Evolutionary conservation across 2,888 invertebrate genomes (phyloP), one percentile per base, ranked within the genome.

Genomic region (Argyresthia goedartella): DNA sequence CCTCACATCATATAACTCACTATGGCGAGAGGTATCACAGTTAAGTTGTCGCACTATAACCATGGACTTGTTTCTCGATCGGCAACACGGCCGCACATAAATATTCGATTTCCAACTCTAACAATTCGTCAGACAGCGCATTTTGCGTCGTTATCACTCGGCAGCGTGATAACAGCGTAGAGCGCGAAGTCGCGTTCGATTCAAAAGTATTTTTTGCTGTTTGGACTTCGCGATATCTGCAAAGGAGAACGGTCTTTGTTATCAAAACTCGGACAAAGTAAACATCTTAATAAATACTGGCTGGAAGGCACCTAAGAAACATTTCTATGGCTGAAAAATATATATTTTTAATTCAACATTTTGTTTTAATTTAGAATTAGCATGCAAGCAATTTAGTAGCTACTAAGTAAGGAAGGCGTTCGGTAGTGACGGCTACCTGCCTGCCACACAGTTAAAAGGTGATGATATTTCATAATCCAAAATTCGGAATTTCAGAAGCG

Each of bases 401-500:
- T 36, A 9, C 7, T 56, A 57, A 57, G 57, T 60, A 63, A 61
- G 55, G 58, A 64, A 57, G 59, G 64, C 59, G 60, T 59, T 61
- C 63, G 63, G 69, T 36, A 63, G n/a, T n/a, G n/a, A n/a, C n/a
- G n/a, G n/a, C n/a, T n/a, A n/a, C n/a, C n/a, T n/a, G n/a, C n/a
- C n/a, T n/a, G n/a, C n/a, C n/a, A n/a, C n/a, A n/a, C n/a, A n/a
- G n/a, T n/a, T 73, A 79, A 84, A 82, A 82, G 78, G 75, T 76
- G 77, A 81, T 73, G 78, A 81, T 76, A 78, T 82, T 84, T 84
- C 81, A 82, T 80, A 84, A 85, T 82, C 81, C 79, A 76, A 81
- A 84, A 82, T 85, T 84, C 73, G 81, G 84, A 81, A 85, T 84
- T 86, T 86, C 85, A 86, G 85, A 81, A 82, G 76, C 80, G 82